These are phyloP conservation scores for Astropecten irregularis DNA, from an alignment of 53 echinoderm and acorn worm species.

Conservation along the genomic window DNA sequence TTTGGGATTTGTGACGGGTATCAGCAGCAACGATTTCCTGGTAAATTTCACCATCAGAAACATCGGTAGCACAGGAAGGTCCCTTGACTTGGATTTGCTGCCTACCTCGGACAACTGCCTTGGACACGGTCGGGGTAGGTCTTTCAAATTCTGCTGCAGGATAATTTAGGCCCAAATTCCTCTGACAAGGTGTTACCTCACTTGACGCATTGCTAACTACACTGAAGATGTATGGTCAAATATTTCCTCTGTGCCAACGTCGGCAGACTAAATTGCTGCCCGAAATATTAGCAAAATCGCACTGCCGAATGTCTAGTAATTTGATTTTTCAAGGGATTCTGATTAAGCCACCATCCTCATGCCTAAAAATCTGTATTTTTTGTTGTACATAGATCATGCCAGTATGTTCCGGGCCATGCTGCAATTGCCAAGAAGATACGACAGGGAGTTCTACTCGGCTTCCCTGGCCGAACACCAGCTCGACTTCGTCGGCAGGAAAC, in stretches of 20 bases:
- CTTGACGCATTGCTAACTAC: too few species aligned
- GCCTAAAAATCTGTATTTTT: too few species aligned
- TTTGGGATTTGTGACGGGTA: background rate
- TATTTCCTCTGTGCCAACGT: too few species aligned
- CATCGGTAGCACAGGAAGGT: background rate
- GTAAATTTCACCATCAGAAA: background rate
- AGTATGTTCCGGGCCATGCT: conserved; percentile 22
- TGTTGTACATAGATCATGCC: background rate
- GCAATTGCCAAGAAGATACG: background rate
- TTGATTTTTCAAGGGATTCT: too few species aligned
- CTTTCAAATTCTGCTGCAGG: too few species aligned
- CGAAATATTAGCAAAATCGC: too few species aligned
- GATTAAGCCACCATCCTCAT: too few species aligned
- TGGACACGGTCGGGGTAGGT: background rate
- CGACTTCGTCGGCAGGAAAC: conserved; percentile 30
- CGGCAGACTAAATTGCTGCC: too few species aligned
- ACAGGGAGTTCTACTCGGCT: background rate
- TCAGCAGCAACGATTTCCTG: background rate
- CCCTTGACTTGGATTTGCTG: background rate
- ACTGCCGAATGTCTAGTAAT: too few species aligned
- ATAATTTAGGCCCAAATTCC: too few species aligned
- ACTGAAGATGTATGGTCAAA: too few species aligned
- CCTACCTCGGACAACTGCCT: conserved; percentile 16
- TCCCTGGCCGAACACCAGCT: conserved; percentile 35
- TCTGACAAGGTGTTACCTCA: too few species aligned